Conservation (phyloP, 2,797 vertebrate genomes). For the Amniataba percoides region DNA sequence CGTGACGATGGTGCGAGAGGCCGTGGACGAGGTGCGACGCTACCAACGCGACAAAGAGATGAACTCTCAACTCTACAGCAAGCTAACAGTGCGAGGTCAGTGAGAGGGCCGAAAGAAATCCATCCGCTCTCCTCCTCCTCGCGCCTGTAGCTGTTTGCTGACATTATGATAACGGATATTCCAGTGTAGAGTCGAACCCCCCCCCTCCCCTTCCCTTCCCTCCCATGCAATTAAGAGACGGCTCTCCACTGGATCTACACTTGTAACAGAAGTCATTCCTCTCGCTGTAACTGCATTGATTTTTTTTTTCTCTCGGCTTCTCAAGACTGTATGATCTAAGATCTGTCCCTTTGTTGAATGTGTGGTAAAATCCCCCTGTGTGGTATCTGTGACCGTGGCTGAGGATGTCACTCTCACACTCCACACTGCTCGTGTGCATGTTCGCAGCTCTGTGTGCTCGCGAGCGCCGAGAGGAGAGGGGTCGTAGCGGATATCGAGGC, state of each 20-base stretch:
- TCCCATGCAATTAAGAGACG: conserved; percentile 50
- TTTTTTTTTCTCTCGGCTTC: conserved; percentile 52
- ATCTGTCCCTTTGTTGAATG: conserved; percentile 64
- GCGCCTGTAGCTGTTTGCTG: conserved; percentile 52
- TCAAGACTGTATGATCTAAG: conserved; percentile 59
- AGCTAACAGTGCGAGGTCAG: conserved; percentile 95
- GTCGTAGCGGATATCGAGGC: conserved; percentile 50
- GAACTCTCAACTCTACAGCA: conserved; percentile 98
- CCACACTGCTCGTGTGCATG: conserved; percentile 11
- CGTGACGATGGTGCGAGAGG: conserved; percentile 94
- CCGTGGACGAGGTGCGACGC: conserved; percentile 94
- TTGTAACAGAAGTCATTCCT: conserved; percentile 67
- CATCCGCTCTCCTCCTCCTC: neutral
- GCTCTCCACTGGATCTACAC: conserved; percentile 66
- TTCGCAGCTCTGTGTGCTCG: conserved; percentile 2
- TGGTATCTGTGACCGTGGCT: conserved; percentile 64
- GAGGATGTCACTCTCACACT: conserved; percentile 33
- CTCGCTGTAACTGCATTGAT: conserved; percentile 74
- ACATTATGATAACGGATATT: conserved; percentile 67
- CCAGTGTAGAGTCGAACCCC: conserved; percentile 15
- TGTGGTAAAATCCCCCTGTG: conserved; percentile 68
- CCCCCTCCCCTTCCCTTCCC: conserved; percentile 3
- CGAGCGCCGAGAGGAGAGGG: conserved; percentile 2
- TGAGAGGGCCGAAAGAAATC: conserved; percentile 10
- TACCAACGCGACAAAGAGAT: conserved; percentile 97